Base-by-base conservation (phyloP, 1,140 invertebrate species). In the Lepeophtheirus salmonis region DNA sequence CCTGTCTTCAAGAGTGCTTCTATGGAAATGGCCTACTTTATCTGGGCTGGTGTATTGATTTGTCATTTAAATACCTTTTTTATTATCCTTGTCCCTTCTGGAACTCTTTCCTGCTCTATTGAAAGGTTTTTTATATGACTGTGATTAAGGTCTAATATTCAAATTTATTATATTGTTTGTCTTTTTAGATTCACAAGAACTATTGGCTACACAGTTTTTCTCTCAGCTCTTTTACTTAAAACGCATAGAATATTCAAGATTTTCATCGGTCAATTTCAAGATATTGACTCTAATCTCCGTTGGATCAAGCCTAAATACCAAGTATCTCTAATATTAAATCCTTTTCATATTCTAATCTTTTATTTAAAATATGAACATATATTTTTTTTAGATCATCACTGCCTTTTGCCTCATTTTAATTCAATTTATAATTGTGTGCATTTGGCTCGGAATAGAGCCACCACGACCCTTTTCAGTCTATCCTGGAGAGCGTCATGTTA, bases 171-270 rank as follows among this genome's bases (percentile, higher is more conserved):
- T 41, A 41, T 41, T 6, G 30, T 10, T 54, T 20, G 13, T 21
- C 13, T 20, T 54, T 54, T 2, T 20, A 54, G 52, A 17, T 17
- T 54, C 17, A 21, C 52, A 12, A 21, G 10, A 2, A 54, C 52
- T 2, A 17, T 54, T 3, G 52, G 52, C 16, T 54, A 54, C 17
- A 54, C 52, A n/a, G 20, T 54, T 20, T 21, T 54, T 21, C 22
- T 54, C 17, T 18, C 52, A 20, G 52, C 52, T n/a, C 23, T 54
- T 20, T 13, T 54, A 16, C 22, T 54, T n/a, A 54, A 54, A 54
- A 24, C 21, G 2, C 52, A 20, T 54, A 14, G 52, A 17, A 54
- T 54, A 20, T 54, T 54, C 23, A 20, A 17, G 22, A 54, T 54
- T n/a, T 54, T 54, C 21, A 21, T 3, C 2, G 52, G 52, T 21